Conservation (phyloP, 2,888 invertebrate species). For the Hesperia comma region DNA sequence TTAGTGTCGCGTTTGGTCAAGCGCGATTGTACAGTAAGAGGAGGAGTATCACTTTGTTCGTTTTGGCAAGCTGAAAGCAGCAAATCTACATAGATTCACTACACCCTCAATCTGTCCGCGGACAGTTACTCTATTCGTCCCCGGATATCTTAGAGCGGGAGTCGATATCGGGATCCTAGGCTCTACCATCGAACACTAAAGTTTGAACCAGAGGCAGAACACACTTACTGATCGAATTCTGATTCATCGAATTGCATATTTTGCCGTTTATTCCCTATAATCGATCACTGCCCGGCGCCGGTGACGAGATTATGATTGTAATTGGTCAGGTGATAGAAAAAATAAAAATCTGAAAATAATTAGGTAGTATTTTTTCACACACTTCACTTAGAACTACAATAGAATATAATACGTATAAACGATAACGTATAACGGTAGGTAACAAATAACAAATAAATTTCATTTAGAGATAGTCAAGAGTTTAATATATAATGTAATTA, state of each 20-base stretch:
- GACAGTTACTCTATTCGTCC: conserved; percentile 61
- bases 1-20: conserved; percentile 48
- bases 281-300: conserved; percentile 63
- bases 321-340: conserved; percentile 80
- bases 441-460: conserved; percentile 64
- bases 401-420: conserved; percentile 63
- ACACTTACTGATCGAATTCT: conserved; percentile 72
- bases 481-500: conserved; percentile 71
- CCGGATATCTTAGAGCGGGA: conserved; percentile 64
- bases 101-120: conserved; percentile 54
- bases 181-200: conserved; percentile 78
- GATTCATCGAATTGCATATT: conserved; percentile 67
- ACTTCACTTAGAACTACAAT: conserved; percentile 73
- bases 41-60: conserved; percentile 49
- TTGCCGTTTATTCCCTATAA: conserved; percentile 72
- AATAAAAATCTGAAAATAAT: conserved; percentile 84
- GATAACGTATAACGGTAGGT: conserved; percentile 70
- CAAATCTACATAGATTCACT: conserved; percentile 71
- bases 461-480: conserved; percentile 57
- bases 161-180: conserved; percentile 68
- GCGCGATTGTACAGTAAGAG: conserved; percentile 49
- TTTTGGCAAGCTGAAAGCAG: conserved; percentile 73
- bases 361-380: conserved; percentile 82
- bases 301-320: conserved; percentile 69
- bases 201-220: conserved; percentile 60